A percentile compares a stretch with the other conserved stretches of the same genome.
phyloP scores from a whole-genome alignment of 1,140 invertebrate species.

The Drosophila triauraria region DNA sequence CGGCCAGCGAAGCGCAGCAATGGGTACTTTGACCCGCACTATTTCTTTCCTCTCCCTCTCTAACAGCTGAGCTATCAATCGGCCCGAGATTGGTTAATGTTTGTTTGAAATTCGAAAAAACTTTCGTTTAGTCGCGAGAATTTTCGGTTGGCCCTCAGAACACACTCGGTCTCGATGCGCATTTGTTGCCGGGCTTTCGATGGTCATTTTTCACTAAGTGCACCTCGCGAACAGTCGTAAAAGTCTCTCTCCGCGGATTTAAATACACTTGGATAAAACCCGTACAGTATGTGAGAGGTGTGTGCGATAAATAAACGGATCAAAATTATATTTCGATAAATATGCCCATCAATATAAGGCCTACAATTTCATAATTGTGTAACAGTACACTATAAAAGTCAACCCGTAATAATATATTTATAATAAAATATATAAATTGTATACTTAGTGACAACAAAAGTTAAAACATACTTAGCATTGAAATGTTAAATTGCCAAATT shows the following conservation, averaged over 20 bases:
- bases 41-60: conserved; percentile 1
- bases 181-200: conserved; percentile 38
- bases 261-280: not conserved
- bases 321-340: no score
- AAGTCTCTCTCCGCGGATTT: conserved; percentile 20
- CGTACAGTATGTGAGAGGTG: not conserved
- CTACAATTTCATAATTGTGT: not conserved
- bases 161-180: conserved; percentile 11
- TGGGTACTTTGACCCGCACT: conserved; percentile 53
- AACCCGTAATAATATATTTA: not conserved
- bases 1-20: conserved; percentile 30
- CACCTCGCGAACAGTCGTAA: conserved; percentile 21
- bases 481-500: not conserved
- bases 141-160: conserved; percentile 28
- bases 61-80: conserved; percentile 33
- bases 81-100: conserved; percentile 2
- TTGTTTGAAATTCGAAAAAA: conserved; percentile 54
- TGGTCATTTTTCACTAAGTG: conserved; percentile 46
- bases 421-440: not conserved
- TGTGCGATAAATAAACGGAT: not conserved
- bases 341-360: not conserved
- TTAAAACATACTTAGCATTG: not conserved
- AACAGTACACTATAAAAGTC: not conserved
- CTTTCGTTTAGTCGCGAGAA: conserved; percentile 46
- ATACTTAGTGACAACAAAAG: not conserved